These are phyloP conservation scores for Machaerirhynchus nigripectus DNA, from an alignment of 2,113 vertebrate species.

Conservation along the genomic window DNA sequence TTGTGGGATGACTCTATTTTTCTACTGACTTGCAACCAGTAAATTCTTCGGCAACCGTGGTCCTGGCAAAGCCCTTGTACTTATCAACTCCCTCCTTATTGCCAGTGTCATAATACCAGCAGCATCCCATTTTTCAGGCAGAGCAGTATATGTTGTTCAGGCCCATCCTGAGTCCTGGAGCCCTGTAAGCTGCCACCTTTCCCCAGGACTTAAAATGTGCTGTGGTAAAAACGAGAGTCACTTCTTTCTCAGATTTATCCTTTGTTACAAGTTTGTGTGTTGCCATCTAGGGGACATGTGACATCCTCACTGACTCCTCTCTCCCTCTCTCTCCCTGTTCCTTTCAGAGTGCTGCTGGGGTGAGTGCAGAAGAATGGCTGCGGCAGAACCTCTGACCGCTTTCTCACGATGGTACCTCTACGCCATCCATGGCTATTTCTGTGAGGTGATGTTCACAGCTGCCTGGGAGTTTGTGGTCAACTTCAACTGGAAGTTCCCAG, in stretches of 20 bases:
- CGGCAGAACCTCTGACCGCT: constrained; percentile 86
- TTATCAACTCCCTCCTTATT: background rate
- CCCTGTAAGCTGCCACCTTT: background rate
- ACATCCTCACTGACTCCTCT: background rate
- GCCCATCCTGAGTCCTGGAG: background rate
- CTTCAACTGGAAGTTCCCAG: constrained; percentile 97
- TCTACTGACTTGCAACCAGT: background rate
- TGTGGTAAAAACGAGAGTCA: background rate
- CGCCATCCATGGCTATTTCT: constrained; percentile 98
- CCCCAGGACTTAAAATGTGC: background rate
- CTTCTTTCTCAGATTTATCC: background rate
- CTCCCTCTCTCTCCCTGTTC: background rate
- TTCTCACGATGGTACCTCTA: constrained; percentile 98
- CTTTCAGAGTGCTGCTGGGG: constrained; percentile 53
- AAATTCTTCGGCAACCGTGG: background rate
- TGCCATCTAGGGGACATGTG: background rate
- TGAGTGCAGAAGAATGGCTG: constrained; percentile 60
- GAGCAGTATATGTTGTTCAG: background rate
- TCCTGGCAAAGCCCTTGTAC: background rate
- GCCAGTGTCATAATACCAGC: rapidly evolving
- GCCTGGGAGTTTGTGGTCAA: constrained; percentile 96
- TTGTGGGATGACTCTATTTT: background rate
- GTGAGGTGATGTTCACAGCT: constrained; percentile 98
- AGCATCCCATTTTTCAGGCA: background rate
- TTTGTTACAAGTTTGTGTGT: background rate